Evolutionary conservation across 1,140 invertebrate genomes (phyloP), one percentile per base, ranked within the genome.

Genomic region (Aethina tumida): DNA sequence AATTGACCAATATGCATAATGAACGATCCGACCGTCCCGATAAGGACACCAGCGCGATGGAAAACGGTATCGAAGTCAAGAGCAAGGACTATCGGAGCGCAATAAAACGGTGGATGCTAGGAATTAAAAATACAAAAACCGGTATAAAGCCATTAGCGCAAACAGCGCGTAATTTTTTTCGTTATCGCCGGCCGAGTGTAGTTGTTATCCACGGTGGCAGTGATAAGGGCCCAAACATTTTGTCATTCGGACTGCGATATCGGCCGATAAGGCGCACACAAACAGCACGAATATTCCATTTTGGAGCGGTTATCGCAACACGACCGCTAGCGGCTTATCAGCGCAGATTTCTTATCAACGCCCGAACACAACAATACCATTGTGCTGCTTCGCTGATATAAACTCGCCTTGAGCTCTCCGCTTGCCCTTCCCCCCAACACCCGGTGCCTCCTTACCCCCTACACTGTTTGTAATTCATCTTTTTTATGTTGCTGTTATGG

Each of bases 241-340:
- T 46, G 50, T 49, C 50, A 52, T 49, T 52, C 45, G 39, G 40
- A 28, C 41, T 25, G 35, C 45, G 51, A 53, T 53, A 53, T 53
- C 48, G 21, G 37, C 31, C 38, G 41, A 46, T 50, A 53, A 45
- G 34, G 39, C 39, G 30, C 44, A 43, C 39, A 51, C 52, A 47
- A 54, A 52, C 45, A 51, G 53, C 53, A 56, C 53, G 53, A 56
- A 56, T 52, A 56, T 52, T 56, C 53, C 53, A 56, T 56, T 56
- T 53, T 52, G 51, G 51, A 53, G 46, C 33, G 41, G 38, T 52
- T 57, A 57, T 57, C 55, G 52, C 47, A 35, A 47, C 46, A 53
- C 51, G 51, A 48, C 55, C 44, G 52, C 43, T 49, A 47, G 52
- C 47, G 41, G 35, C 50, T 49, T 55, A 53, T 53, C 52, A 43